Base-by-base conservation (phyloP, 2,888 invertebrate species). In the Oithona nana region DNA sequence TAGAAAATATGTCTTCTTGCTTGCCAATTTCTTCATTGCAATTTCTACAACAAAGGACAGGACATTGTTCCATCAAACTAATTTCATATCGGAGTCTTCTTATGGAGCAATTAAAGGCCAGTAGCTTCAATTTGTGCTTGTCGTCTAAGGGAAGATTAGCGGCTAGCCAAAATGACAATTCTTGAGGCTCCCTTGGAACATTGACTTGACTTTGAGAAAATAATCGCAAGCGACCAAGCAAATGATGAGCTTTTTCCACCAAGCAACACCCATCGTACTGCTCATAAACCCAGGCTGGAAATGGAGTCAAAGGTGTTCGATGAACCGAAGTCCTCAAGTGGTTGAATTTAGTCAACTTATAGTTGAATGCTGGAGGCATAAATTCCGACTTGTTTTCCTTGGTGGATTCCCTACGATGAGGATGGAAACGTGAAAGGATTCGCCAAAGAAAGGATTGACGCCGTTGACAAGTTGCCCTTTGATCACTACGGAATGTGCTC, bases 81-180 rank as follows among this genome's bases (percentile, higher is more conserved):
- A 75, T 73, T 68, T 81, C 81, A 69, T 76, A 76, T 66, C 79
- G 75, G 24, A 84, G 74, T 66, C 87, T 76, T 66, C 81, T 80
- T 66, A 30, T 77, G 0, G 83, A 80, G 29, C 81, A 81, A 73
- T 85, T 79, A 55, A 83, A 77, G 66, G 76, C 74, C 65, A 88
- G 77, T 59, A 86, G 75, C 16, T 76, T 73, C 29, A 83, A 73
- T 67, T 83, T 75, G 68, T 82, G 79, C 22, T 74, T 73, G 67
- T 84, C 81, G 58, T 79, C 79, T 22, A 87, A 73, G 31, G 84
- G 82, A 57, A 86, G 76, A 73, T 84, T 86, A 66, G 83, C 82
- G 13, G 83, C 83, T 60, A 86, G 79, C 87, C 88, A 88, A 72
- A 81, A 88, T 0, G 86, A 86, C 65, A 88, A 74, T 64, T 81